These are phyloP conservation scores for Chlorodrepanis virens DNA, from an alignment of 2,113 vertebrate genomes.

Conservation along the genomic window DNA sequence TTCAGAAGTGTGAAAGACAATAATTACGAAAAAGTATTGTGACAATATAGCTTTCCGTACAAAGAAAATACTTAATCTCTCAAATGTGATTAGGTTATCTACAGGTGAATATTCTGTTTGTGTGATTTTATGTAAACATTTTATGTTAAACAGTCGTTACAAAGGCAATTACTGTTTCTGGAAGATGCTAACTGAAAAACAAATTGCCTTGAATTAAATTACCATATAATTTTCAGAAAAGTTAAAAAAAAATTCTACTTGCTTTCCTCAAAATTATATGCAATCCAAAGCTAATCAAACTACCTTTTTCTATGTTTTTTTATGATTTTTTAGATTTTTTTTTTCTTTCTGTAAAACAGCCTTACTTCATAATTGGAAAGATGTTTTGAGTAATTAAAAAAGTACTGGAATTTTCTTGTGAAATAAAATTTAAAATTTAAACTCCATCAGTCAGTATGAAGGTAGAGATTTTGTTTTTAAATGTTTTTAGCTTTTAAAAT, in stretches of 20 bases:
- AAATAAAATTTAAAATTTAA: background rate
- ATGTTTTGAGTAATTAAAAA: background rate
- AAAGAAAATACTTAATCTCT: background rate
- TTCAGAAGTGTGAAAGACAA: background rate
- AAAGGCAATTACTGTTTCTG: background rate
- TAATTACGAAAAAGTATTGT: background rate
- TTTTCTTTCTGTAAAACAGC: background rate
- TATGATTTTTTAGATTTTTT: background rate
- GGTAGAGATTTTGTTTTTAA: background rate
- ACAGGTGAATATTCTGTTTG: background rate
- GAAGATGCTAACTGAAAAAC: conserved; percentile 16
- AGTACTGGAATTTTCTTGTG: background rate
- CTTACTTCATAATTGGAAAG: background rate
- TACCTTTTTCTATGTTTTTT: background rate
- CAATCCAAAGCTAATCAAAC: background rate
- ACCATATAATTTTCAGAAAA: background rate
- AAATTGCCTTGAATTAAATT: conserved; percentile 37
- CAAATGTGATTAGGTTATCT: background rate
- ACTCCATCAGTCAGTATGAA: background rate
- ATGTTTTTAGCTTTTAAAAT: background rate
- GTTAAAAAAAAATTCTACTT: background rate
- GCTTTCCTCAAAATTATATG: background rate
- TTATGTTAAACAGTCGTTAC: background rate
- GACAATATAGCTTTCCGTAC: background rate
- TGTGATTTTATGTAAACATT: background rate